Evolutionary conservation across 1,140 invertebrate genomes (phyloP), one percentile per base, ranked within the genome.

Genomic region (Pseudomyrmex gracilis): DNA sequence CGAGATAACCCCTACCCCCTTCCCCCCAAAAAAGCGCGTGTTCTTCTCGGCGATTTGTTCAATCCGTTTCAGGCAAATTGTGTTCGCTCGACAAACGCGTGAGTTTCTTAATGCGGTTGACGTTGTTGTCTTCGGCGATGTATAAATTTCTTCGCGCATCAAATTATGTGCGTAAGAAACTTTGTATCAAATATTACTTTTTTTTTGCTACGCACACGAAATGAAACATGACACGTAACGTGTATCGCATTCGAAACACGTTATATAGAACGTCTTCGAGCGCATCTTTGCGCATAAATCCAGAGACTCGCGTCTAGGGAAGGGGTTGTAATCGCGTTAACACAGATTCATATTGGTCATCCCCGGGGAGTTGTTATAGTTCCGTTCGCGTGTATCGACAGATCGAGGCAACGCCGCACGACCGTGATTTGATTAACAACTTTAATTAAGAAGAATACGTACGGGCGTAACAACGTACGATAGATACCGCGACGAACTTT

Each of bases 301-400:
- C n/a, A n/a, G n/a, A 85, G 55, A 17, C 85, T 9, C 34, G 63
- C 63, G 66, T 63, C 73, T 63, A 43, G 57, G 76, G 70, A 49
- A 73, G 85, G 86, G 88, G 82, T 84, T 89, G 85, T 93, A 93
- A 93, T 93, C 90, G 89, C 85, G 90, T 93, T 93, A 92, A 73
- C 85, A 47, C 67, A 61, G 73, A 84, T 87, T 87, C 82, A 87
- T 87, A 73, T 73, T 73, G 71, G 53, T 74, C 78, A 63, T 87
- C 91, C 76, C 91, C 91, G 71, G 93, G 90, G 92, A 22, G 77
- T 88, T 86, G 87, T 88, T 88, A 88, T 88, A 83, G 71, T 85
- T 67, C 71, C 57, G 80, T 85, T 53, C 82, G 73, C 73, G 70
- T 68, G 74, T 55, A 63, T 67, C 73, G 55, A 60, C 51, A 63